phyloP scores from a whole-genome alignment of 2,888 invertebrate species.

The Ennomos quercinarius region DNA sequence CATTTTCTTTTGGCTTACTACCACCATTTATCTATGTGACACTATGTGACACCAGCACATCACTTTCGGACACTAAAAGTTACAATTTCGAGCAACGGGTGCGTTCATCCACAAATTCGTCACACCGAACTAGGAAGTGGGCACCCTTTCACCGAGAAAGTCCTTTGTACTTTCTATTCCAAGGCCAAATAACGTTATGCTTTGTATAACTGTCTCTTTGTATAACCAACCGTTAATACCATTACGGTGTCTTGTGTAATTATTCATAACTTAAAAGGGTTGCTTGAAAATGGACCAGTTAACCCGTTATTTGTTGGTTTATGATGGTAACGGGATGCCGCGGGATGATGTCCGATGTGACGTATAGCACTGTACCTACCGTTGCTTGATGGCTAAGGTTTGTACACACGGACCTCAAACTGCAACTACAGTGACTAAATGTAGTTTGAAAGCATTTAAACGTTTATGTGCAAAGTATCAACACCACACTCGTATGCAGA shows the following conservation, averaged over 20 bases:
- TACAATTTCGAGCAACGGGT: constrained; percentile 55
- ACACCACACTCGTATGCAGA: too few species aligned
- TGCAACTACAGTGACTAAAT: too few species aligned
- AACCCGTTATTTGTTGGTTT: constrained; percentile 66
- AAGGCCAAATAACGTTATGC: constrained; percentile 68
- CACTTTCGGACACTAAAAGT: constrained; percentile 47
- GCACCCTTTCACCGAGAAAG: constrained; percentile 75
- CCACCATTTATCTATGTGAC: constrained; percentile 8
- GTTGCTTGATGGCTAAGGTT: constrained; percentile 27
- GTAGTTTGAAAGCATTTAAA: too few species aligned
- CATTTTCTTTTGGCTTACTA: constrained; percentile 18
- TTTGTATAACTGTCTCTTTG: constrained; percentile 67
- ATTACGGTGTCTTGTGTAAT: constrained; percentile 82
- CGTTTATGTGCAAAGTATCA: too few species aligned
- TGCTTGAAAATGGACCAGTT: constrained; percentile 76
- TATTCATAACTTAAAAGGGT: constrained; percentile 77
- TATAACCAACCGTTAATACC: constrained; percentile 47
- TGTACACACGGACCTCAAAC: too few species aligned
- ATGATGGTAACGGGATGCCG: constrained; percentile 66
- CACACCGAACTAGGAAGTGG: constrained; percentile 66
- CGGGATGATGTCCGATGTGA: constrained; percentile 37
- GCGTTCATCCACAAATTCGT: constrained; percentile 59
- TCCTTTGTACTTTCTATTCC: constrained; percentile 75
- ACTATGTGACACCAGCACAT: constrained; percentile 38
- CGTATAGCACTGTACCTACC: constrained; percentile 41